A percentile compares a stretch with the other conserved stretches of the same genome.
These are phyloP conservation scores for Diachasma alloeum DNA, from an alignment of 1,140 invertebrate genomes.

Conservation along the genomic window DNA sequence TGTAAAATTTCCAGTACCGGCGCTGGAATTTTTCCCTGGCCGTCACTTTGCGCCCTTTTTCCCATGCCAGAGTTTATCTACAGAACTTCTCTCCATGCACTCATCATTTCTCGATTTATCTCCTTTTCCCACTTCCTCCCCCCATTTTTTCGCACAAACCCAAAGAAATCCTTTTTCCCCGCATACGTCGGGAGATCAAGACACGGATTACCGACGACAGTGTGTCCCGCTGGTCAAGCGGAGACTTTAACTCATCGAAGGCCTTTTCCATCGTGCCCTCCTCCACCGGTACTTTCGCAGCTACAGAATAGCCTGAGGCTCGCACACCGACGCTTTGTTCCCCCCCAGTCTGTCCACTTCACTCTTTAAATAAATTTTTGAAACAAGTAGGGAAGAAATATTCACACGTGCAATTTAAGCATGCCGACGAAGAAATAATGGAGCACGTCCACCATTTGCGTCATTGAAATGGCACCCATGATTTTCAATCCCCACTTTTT, in stretches of 20 bases:
- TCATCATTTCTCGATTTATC: neutral
- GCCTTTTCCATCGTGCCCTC: conserved; percentile 4
- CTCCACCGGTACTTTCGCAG: neutral
- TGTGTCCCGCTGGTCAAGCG: conserved; percentile 5
- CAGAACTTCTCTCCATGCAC: too few relatives aligned
- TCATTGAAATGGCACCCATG: neutral
- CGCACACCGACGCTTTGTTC: neutral
- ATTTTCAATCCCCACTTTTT: neutral
- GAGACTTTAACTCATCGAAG: conserved; percentile 23
- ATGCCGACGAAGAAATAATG: neutral
- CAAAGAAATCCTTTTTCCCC: neutral
- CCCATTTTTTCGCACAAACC: neutral
- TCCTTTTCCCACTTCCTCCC: neutral
- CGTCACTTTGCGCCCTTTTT: too few relatives aligned
- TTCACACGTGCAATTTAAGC: neutral
- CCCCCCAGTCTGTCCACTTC: neutral
- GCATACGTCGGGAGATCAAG: conserved; percentile 17
- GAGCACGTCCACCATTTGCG: neutral
- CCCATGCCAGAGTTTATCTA: too few relatives aligned
- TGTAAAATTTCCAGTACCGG: too few relatives aligned
- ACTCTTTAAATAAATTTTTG: neutral
- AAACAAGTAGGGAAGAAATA: neutral
- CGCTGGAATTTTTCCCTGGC: too few relatives aligned
- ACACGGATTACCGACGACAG: conserved; percentile 18
- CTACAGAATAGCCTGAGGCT: neutral